Evolutionary conservation across 1,140 invertebrate species (phyloP), one percentile per base, ranked within the genome.

Genomic region (Armadillidium nasatum): DNA sequence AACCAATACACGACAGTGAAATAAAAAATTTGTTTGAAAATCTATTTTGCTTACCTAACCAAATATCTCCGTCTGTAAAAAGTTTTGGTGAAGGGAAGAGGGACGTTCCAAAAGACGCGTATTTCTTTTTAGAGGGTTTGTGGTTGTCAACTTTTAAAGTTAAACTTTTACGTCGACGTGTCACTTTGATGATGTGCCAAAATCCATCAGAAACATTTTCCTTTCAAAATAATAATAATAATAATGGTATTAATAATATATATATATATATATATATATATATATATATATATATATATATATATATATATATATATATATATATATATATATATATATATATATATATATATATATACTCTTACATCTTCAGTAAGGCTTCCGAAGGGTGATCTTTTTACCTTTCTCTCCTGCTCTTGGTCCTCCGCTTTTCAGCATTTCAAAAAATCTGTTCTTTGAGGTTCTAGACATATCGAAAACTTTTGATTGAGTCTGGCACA

Each of bases 101-200:
- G 44, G 10, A 46, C 7, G 60, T 44, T 7, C 23, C 73, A 3
- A 11, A n/a, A 19, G 54, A 60, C 4, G 19, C 22, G 33, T 21
- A 46, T 10, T 54, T 60, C 11, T 54, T 54, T 10, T 54, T 46
- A 7, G 10, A 44, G 9, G 73, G 73, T 19, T 54, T 19, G 43
- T 75, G 73, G 73, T 75, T 75, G 44, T 75, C 73, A 44, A 75
- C 73, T 33, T 75, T 75, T n/a, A 75, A 67, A 21, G 69, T 44
- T 3, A 75, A 19, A n/a, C 66, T 46, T 21, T 67, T 46, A 19
- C 68, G 50, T 22, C 66, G 19, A 15, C 50, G 67, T 13, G 72
- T 66, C 6, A 68, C 43, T 2, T 44, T 11, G 50, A 69, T 70
- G 21, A 54, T 22, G 76, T 75, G 72, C 60, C 68, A 70, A 21